These are phyloP conservation scores for Labeo rohita DNA, from an alignment of 2,113 vertebrate species.

Conservation along the genomic window DNA sequence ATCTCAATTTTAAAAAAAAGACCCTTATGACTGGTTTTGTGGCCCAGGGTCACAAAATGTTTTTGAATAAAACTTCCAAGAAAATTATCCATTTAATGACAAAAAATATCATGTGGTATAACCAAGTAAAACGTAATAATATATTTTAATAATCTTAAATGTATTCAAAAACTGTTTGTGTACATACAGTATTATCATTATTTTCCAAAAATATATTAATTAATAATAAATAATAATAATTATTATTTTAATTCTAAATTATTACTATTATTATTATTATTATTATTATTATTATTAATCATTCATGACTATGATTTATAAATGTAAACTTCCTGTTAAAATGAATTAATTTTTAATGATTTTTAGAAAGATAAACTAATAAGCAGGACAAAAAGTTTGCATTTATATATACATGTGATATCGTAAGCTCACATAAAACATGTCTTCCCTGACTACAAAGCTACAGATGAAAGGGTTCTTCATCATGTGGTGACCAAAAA, in stretches of 20 bases:
- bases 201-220: not conserved
- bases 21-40: too few species aligned
- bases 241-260: too few species aligned
- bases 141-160: not conserved
- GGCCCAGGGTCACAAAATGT: too few species aligned
- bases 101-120: not conserved
- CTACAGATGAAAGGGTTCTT: not conserved
- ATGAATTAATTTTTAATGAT: not conserved
- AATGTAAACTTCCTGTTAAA: not conserved
- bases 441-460: not conserved
- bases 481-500: constrained; percentile 22
- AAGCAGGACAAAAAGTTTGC: too few species aligned
- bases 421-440: not conserved
- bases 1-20: too few species aligned
- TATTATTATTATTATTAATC: not conserved
- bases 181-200: not conserved
- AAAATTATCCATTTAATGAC: not conserved
- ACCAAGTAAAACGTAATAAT: not conserved
- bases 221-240: not conserved
- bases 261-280: not conserved
- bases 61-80: too few species aligned
- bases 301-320: not conserved
- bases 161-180: too few species aligned
- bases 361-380: not conserved
- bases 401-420: not conserved